Conservation (phyloP, 92 coral and sea anemone genomes). For the Chrysogorgia sp. region DNA sequence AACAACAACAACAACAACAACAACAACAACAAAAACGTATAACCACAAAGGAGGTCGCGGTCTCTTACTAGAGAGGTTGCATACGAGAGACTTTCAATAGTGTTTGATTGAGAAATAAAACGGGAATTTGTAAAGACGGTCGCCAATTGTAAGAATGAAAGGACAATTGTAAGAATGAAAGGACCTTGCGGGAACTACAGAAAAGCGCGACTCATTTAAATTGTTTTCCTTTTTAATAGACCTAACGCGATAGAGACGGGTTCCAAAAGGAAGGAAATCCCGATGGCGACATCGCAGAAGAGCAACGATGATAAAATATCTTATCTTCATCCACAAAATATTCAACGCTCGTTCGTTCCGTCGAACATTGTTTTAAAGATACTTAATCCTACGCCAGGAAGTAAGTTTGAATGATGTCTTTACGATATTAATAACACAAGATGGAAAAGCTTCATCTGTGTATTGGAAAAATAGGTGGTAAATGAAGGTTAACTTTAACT, state of each 20-base stretch:
- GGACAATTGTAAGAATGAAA: no score
- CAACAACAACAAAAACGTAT: no score
- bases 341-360: conserved; percentile 9
- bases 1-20: no score
- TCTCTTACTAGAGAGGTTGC: no score
- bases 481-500: not conserved
- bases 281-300: not conserved
- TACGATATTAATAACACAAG: not conserved
- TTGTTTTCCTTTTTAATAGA: not conserved
- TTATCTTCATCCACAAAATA: conserved; percentile 39
- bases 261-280: conserved; percentile 5
- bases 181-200: no score
- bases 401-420: conserved; percentile 60
- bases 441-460: not conserved
- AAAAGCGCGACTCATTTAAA: not conserved
- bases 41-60: no score
- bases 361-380: conserved; percentile 36
- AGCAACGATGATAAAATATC: not conserved
- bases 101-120: no score
- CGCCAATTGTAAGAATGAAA: no score
- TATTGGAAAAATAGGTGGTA: no score
- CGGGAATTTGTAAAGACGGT: no score
- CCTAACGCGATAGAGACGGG: not conserved
- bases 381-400: conserved; percentile 58
- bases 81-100: no score